Conservation (phyloP, 2,797 vertebrate species). For the Malurus splendens region DNA sequence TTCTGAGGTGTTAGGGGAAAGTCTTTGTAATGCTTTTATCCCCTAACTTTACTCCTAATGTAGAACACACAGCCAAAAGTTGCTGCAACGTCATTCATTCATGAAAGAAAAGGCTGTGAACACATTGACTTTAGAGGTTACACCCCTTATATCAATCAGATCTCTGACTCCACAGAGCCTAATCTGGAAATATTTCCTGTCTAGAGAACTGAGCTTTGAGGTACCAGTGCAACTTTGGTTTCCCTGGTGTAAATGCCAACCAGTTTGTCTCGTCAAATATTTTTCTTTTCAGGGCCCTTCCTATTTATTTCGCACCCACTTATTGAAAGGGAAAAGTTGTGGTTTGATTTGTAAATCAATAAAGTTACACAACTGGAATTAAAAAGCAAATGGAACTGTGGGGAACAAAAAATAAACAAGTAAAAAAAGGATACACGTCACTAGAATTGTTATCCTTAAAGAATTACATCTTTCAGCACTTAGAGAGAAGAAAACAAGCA, state of each 20-base stretch:
- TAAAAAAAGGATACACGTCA: background rate
- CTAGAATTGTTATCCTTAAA: background rate
- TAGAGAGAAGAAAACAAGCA: background rate
- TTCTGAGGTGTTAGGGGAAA: background rate
- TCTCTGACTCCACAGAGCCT: background rate
- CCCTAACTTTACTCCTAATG: background rate
- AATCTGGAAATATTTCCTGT: background rate
- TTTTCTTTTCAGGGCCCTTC: background rate
- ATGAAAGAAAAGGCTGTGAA: background rate
- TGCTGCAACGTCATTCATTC: background rate
- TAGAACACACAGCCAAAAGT: background rate
- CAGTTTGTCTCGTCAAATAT: background rate
- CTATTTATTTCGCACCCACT: background rate
- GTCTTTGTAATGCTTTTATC: background rate
- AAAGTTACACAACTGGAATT: background rate
- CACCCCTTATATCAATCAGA: background rate
- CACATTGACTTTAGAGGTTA: background rate
- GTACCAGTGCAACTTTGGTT: background rate
- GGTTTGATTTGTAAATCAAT: background rate
- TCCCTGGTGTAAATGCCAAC: background rate
- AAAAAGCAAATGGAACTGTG: background rate
- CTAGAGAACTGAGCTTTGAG: background rate
- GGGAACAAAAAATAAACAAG: fast-evolving
- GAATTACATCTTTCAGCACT: background rate
- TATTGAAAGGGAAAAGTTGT: background rate